phyloP scores from a whole-genome alignment of 2,113 vertebrate genomes.

The Spea multiplicata region DNA sequence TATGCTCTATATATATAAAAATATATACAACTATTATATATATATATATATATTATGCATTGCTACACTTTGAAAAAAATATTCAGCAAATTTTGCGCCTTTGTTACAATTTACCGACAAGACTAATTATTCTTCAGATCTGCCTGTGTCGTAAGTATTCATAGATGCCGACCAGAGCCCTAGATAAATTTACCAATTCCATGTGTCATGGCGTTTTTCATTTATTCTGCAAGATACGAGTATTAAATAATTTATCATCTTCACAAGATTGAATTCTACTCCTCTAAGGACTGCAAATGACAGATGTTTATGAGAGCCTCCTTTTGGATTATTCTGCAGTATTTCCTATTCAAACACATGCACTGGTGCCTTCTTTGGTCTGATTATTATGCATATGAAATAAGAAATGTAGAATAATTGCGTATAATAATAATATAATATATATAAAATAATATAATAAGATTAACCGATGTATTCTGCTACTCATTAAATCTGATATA shows the following conservation, averaged over 20 bases:
- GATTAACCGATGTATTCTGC: neutral
- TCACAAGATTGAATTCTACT: neutral
- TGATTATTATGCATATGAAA: too few species aligned
- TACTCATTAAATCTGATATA: constrained; percentile 31
- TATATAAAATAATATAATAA: too few species aligned
- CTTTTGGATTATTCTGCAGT: neutral
- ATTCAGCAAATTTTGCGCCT: neutral
- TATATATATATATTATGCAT: neutral
- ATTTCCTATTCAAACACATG: neutral
- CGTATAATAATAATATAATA: too few species aligned
- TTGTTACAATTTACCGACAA: neutral
- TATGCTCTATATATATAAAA: neutral
- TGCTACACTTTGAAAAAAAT: too few species aligned
- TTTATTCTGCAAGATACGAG: neutral
- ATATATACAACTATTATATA: too few species aligned
- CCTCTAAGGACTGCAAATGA: neutral
- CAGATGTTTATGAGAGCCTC: neutral
- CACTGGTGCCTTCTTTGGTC: too few species aligned
- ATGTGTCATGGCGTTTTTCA: neutral
- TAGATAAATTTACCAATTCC: neutral
- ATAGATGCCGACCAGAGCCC: neutral
- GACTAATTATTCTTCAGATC: neutral
- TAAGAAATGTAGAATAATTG: too few species aligned
- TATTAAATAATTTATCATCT: constrained; percentile 8
- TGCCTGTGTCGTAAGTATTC: neutral